Percentiles rank a stretch among this genome's conserved stretches.
Conservation (phyloP, 2,113 vertebrate genomes). For the Poicephalus meyeri region DNA sequence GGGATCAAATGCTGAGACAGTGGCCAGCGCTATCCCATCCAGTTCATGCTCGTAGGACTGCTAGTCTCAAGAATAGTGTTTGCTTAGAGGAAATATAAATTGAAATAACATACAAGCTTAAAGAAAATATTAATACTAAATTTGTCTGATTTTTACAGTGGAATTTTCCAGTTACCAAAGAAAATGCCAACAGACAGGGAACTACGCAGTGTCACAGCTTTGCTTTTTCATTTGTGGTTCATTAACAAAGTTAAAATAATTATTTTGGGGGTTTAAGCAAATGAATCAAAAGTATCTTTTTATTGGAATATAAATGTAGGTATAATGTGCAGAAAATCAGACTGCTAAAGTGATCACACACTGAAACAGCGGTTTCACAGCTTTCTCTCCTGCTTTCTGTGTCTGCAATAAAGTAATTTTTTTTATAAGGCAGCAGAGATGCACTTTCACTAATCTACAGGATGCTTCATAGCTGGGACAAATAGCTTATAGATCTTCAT, state of each 20-base stretch:
- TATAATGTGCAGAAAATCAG: neutral
- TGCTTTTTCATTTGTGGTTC: neutral
- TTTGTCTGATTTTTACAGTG: neutral
- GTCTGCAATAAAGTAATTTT: neutral
- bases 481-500: neutral
- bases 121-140: neutral
- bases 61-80: neutral
- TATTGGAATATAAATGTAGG: neutral
- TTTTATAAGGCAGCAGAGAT: neutral
- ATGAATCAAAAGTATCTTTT: constrained; percentile 23
- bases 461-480: neutral
- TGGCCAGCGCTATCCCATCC: neutral
- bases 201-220: neutral
- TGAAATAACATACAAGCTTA: neutral
- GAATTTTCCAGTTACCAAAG: neutral
- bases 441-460: neutral
- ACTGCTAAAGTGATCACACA: neutral
- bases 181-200: neutral
- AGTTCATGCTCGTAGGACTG: neutral
- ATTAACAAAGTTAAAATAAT: constrained; percentile 11
- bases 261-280: constrained; percentile 6
- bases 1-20: neutral
- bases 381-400: neutral
- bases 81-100: neutral
- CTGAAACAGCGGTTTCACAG: neutral